phyloP scores from a whole-genome alignment of 2,113 vertebrate genomes.

The Scalopus aquaticus region DNA sequence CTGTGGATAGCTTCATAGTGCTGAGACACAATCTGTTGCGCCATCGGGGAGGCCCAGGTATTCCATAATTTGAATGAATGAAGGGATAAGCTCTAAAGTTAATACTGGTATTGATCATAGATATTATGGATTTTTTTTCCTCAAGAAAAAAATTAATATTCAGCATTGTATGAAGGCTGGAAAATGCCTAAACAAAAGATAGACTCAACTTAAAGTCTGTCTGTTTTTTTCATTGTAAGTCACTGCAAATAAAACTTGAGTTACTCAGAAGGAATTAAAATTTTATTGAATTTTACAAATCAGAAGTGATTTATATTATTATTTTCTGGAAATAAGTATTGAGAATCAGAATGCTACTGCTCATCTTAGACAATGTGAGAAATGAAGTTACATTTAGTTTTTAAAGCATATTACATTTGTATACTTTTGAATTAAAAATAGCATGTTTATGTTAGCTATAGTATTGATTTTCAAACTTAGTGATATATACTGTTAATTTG shows the following conservation, averaged over 20 bases:
- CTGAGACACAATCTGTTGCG: no score
- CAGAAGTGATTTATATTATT: neutral
- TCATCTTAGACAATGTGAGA: neutral
- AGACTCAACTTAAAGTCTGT: neutral
- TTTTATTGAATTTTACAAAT: neutral
- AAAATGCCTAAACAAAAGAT: neutral
- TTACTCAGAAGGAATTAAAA: neutral
- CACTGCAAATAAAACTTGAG: neutral
- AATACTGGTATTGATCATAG: neutral
- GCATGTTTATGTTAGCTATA: neutral
- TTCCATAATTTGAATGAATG: constrained; percentile 16
- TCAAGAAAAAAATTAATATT: neutral
- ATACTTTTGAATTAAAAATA: neutral
- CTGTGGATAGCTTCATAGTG: no score
- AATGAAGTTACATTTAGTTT: neutral
- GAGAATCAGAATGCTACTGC: neutral
- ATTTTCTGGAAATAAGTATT: neutral
- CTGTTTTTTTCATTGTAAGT: neutral
- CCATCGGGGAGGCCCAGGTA: no score
- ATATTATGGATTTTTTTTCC: neutral
- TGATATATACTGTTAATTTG: neutral
- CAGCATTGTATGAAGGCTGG: neutral
- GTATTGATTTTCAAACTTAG: neutral
- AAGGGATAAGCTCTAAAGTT: neutral
- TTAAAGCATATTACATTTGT: neutral